These are phyloP conservation scores for Synergus gifuensis DNA, from an alignment of 2,888 invertebrate genomes.

Conservation along the genomic window DNA sequence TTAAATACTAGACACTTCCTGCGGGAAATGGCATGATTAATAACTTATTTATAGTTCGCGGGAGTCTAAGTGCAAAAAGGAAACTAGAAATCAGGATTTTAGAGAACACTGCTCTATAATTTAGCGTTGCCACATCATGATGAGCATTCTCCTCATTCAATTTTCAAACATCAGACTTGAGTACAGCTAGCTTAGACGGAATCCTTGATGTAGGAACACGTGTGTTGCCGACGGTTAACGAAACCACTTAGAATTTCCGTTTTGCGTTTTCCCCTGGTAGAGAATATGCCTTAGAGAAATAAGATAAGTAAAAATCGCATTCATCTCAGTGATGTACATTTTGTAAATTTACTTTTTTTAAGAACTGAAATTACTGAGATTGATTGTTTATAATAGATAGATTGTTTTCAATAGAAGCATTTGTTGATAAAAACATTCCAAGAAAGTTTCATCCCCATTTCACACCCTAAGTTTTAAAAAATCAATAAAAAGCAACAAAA, in stretches of 20 bases:
- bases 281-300: neutral
- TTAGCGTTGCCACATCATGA: neutral
- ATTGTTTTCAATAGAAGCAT: no score
- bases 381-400: no score
- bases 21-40: neutral
- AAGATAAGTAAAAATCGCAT: neutral
- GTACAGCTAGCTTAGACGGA: slow-evolving; percentile 24
- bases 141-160: slow-evolving; percentile 23
- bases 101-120: neutral
- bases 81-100: neutral
- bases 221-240: slow-evolving; percentile 18
- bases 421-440: no score
- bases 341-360: neutral
- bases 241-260: slow-evolving; percentile 26
- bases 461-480: no score
- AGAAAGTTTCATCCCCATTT: no score
- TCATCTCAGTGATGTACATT: neutral
- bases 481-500: no score
- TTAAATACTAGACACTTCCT: neutral
- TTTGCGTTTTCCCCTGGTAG: neutral
- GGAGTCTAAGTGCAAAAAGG: no score
- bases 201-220: slow-evolving; percentile 21
- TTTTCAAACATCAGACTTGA: slow-evolving; percentile 35
- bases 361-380: neutral
- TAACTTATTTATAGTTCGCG: neutral